A percentile compares a stretch with the other conserved stretches of the same genome.
Evolutionary conservation across 2,113 vertebrate genomes (phyloP).

Genomic region (Nothoprocta pentlandii): DNA sequence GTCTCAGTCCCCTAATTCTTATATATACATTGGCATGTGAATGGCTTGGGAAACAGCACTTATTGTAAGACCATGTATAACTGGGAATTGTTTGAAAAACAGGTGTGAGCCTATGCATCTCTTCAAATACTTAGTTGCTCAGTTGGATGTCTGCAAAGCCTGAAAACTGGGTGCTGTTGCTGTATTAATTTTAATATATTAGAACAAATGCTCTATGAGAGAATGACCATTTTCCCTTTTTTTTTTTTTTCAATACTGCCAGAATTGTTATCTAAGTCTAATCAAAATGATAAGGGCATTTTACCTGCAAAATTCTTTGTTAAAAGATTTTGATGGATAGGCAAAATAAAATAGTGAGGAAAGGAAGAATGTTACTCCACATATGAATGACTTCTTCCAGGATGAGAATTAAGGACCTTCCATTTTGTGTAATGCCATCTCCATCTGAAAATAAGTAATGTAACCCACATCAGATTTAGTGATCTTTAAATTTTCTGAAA

Average conservation of each 20-base stretch:
- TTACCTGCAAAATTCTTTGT: neutral
- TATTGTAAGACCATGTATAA: neutral
- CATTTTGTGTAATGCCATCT: neutral
- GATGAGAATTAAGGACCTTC: neutral
- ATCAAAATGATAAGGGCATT: neutral
- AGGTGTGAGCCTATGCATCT: neutral
- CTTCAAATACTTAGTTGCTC: neutral
- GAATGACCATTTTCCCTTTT: neutral
- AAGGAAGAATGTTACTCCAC: neutral
- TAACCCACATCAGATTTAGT: neutral
- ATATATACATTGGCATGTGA: neutral
- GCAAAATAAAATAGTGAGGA: neutral
- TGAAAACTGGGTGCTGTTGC: constrained; percentile 2
- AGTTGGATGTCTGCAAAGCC: neutral
- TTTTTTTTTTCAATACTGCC: neutral
- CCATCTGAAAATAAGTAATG: constrained; percentile 16
- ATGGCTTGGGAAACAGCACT: neutral
- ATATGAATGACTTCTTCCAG: neutral
- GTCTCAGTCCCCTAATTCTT: neutral
- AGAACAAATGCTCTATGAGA: neutral
- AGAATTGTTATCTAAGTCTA: neutral
- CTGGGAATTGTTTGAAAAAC: constrained; percentile 1
- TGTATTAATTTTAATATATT: neutral
- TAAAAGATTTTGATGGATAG: neutral
- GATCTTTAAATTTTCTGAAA: neutral